phyloP scores from a whole-genome alignment of 1,140 invertebrate genomes.

The Cydia amplana region DNA sequence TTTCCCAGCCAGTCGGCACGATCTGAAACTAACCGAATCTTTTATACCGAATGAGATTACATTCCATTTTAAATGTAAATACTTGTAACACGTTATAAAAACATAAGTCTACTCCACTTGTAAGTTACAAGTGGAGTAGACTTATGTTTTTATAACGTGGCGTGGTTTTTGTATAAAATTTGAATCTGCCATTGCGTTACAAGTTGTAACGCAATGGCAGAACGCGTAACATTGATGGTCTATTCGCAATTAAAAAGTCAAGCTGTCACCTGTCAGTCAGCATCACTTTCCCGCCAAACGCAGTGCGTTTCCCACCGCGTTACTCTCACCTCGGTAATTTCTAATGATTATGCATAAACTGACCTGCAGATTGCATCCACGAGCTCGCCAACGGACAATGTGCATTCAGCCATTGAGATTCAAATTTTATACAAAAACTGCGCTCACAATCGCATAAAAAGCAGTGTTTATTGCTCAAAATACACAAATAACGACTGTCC shows the following conservation, averaged over 20 bases:
- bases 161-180: too few relatives aligned
- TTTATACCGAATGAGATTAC: conserved; percentile 2
- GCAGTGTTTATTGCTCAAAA: conserved; percentile 78
- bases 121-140: too few relatives aligned
- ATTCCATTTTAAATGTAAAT: background rate
- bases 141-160: too few relatives aligned
- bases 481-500: conserved; percentile 75
- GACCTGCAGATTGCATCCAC: conserved; percentile 72
- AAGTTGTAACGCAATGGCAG: conserved; percentile 16
- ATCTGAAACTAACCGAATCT: conserved; percentile 36
- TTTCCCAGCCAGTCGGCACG: conserved; percentile 65
- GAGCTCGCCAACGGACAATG: conserved; percentile 76
- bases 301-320: conserved; percentile 58
- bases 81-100: conserved; percentile 1
- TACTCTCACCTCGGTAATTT: conserved; percentile 66
- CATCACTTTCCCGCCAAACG: conserved; percentile 63
- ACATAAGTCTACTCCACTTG: background rate
- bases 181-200: too few relatives aligned
- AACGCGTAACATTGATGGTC: background rate
- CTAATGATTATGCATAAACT: conserved; percentile 73
- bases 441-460: conserved; percentile 74
- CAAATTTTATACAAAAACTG: conserved; percentile 57
- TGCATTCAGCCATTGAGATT: conserved; percentile 74
- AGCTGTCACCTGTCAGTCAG: conserved; percentile 49
- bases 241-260: conserved; percentile 27